Conservation (phyloP, 2,113 vertebrate species). For the Uria aalge region DNA sequence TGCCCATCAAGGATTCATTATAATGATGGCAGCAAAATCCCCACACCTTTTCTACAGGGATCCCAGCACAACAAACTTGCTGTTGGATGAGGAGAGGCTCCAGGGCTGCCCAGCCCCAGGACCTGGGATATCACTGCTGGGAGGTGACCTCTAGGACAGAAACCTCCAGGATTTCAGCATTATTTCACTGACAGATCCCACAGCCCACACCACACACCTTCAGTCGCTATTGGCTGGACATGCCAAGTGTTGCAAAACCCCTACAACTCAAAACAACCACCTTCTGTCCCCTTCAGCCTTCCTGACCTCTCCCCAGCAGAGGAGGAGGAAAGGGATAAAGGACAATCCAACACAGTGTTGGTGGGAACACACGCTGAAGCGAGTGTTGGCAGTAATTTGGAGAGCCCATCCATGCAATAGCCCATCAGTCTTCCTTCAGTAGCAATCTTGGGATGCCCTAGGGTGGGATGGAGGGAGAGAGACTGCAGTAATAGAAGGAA, state of each 20-base stretch:
- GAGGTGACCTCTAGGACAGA: background rate
- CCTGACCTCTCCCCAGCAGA: background rate
- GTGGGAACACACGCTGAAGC: background rate
- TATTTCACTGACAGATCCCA: background rate
- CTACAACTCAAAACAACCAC: background rate
- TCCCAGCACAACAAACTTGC: background rate
- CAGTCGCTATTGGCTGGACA: background rate
- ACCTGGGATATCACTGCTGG: background rate
- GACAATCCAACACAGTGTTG: background rate
- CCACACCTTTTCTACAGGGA: background rate
- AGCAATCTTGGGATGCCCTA: background rate
- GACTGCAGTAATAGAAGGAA: background rate
- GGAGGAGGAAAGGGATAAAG: background rate
- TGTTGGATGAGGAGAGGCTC: background rate
- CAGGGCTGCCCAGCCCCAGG: background rate
- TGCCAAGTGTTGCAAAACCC: background rate
- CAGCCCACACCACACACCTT: background rate
- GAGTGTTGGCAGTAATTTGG: background rate
- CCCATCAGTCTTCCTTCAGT: background rate
- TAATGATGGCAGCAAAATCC: background rate
- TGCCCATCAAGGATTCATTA: background rate
- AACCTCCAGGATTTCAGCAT: background rate
- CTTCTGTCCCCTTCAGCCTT: background rate
- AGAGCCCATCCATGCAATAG: background rate
- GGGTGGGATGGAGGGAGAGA: background rate